These are phyloP conservation scores for Calyptommatus sinebrachiatus DNA, from an alignment of 2,113 vertebrate species.

Conservation along the genomic window DNA sequence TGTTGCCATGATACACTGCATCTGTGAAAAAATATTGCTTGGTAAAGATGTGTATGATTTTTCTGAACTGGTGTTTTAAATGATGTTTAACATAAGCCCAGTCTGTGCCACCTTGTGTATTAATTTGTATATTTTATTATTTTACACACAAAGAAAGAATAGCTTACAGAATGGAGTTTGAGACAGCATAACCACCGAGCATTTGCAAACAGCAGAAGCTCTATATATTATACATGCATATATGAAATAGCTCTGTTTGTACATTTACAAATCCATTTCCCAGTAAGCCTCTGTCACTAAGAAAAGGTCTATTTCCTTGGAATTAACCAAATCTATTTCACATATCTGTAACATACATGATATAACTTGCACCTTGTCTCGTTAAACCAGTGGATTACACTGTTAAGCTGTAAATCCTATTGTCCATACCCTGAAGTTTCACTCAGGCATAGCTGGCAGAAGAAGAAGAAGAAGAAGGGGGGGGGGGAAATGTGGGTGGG, in stretches of 20 bases:
- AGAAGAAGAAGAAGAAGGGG: not conserved
- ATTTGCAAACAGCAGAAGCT: not conserved
- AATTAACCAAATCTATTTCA: constrained; percentile 25
- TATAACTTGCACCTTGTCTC: not conserved
- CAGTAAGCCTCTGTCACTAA: constrained; percentile 7
- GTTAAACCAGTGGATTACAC: constrained; percentile 19
- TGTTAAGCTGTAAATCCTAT: constrained; percentile 41
- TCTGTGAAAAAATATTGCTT: not conserved
- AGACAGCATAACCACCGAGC: not conserved
- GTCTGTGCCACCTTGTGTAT: not conserved
- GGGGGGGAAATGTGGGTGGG: not conserved
- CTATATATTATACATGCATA: too few species aligned
- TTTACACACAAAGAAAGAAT: not conserved
- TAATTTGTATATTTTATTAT: not conserved
- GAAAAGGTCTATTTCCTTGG: not conserved
- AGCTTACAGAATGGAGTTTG: not conserved
- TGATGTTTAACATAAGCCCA: not conserved
- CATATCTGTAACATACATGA: constrained; percentile 23
- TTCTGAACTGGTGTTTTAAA: not conserved
- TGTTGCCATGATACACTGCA: not conserved
- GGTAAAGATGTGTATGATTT: not conserved
- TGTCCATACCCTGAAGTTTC: constrained; percentile 33
- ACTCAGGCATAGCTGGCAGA: constrained; percentile 39
- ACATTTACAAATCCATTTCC: not conserved
- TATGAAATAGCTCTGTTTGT: not conserved